Evolutionary conservation across 2,888 invertebrate genomes (phyloP).

Genomic region (Thysanoteuthis rhombus): DNA sequence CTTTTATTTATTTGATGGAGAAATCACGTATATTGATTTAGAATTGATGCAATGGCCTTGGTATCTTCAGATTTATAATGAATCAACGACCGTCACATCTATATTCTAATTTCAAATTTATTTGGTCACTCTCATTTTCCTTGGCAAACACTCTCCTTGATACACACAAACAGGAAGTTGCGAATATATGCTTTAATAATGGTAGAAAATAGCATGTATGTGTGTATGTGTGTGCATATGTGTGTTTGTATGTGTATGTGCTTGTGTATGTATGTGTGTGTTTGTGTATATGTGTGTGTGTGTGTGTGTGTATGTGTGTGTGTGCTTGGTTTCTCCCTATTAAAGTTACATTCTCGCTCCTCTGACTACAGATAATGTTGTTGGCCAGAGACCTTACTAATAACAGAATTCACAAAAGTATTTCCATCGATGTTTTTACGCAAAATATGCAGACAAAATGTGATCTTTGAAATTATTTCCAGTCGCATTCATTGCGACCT

Average conservation of each 20-base stretch:
- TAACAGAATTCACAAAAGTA: not conserved
- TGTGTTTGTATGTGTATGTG: not conserved
- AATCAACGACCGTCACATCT: too few relatives aligned
- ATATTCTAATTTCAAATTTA: too few relatives aligned
- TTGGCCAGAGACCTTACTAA: not conserved
- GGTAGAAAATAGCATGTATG: not conserved
- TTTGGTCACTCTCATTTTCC: too few relatives aligned
- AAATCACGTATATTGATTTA: too few relatives aligned
- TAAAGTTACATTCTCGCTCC: not conserved
- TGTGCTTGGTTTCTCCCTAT: not conserved
- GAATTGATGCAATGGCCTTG: too few relatives aligned
- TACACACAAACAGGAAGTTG: too few relatives aligned
- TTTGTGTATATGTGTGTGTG: not conserved
- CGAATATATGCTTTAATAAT: too few relatives aligned
- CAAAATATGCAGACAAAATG: not conserved
- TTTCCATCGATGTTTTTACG: not conserved
- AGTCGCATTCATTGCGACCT: not conserved
- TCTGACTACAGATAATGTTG: not conserved
- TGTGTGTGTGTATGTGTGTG: not conserved
- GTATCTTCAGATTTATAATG: too few relatives aligned
- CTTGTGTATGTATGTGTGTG: not conserved
- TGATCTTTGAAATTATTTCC: not conserved
- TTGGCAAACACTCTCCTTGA: too few relatives aligned
- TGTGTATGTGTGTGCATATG: not conserved
- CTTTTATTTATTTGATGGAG: too few relatives aligned